Base-by-base conservation (phyloP, 1,140 invertebrate species). In the Plodia interpunctella region DNA sequence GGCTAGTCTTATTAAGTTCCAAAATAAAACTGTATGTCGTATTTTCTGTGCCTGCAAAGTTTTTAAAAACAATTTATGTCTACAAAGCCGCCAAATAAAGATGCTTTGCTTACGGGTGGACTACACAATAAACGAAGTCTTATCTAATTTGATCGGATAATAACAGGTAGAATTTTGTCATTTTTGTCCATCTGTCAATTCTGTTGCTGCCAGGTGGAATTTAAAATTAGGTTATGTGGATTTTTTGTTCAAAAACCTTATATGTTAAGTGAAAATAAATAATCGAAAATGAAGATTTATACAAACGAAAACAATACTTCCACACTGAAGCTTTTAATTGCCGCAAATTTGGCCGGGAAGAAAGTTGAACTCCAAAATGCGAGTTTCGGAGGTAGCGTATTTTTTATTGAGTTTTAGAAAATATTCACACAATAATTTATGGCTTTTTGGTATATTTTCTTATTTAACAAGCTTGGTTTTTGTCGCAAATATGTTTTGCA, bases 281-380 rank as follows among this genome's bases (percentile, higher is more conserved):
- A 56, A 60, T 54, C 19, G 49, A 52, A 91, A 82, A 94, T 94
- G 93, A 93, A 92, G 62, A 90, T 94, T 55, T 91, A 90, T 62
- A 93, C 93, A 35, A 95, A 95, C 73, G 91, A 93, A 68, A 93
- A 92, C 65, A 95, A 95, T 90, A 93, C 94, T 5, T 92, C 93
- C 21, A 91, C 92, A 4, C 82, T 95, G 58, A 95, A 96, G 75
- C 68, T 95, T 59, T 68, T 95, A 17, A 90, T 95, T 62, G 92
- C 92, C 51, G 91, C 92, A 0, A 94, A 94, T 74, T 89, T 94
- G 67, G 88, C 90, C 0, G 88, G 92, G 63, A 87, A 91, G 68
- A 73, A 90, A 60, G 78, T 93, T 17, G 77, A 90, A 52, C 57
- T 94, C 44, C 86, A 91, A 68, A 78, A 90, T 68, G 83, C 92